Conservation (phyloP, 2,888 invertebrate species). For the Dynastes grantii region DNA sequence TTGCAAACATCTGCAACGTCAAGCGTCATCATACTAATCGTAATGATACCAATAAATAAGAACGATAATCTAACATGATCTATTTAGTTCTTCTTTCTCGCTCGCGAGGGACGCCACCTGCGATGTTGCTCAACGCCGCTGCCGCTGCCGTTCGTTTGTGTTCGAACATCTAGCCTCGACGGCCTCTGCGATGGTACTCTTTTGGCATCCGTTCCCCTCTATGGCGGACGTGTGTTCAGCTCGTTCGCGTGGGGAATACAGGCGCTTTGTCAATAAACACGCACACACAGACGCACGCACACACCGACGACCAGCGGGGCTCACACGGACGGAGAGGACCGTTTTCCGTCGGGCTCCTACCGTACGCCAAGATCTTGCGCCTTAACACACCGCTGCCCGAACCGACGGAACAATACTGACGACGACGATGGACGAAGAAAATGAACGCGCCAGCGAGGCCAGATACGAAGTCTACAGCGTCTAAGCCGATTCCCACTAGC, state of each 20-base stretch:
- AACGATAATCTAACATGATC: neutral
- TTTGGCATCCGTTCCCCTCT: conserved; percentile 47
- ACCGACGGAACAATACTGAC: conserved; percentile 13
- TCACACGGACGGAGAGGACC: conserved; percentile 5
- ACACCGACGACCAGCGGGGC: neutral
- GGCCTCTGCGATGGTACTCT: conserved; percentile 45
- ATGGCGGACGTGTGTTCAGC: conserved; percentile 1
- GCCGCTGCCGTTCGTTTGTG: neutral
- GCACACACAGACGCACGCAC: conserved; percentile 1
- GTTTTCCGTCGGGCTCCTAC: neutral
- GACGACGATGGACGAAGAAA: conserved; percentile 6
- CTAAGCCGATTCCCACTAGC: no score
- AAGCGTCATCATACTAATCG: conserved; percentile 59
- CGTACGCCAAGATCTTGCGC: conserved; percentile 35
- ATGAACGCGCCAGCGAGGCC: neutral
- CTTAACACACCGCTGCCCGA: conserved; percentile 18
- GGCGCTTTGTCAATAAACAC: conserved; percentile 45
- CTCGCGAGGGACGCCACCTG: conserved; percentile 29
- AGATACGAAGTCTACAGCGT: no score
- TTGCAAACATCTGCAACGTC: conserved; percentile 54
- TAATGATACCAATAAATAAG: neutral
- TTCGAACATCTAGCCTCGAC: conserved; percentile 35
- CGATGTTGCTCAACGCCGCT: conserved; percentile 21
- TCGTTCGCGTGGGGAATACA: conserved; percentile 36
- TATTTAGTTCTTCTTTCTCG: neutral